A percentile compares a stretch with the other conserved stretches of the same genome.
Conservation (phyloP, 2,113 vertebrate species). For the Limnothrissa miodon region DNA sequence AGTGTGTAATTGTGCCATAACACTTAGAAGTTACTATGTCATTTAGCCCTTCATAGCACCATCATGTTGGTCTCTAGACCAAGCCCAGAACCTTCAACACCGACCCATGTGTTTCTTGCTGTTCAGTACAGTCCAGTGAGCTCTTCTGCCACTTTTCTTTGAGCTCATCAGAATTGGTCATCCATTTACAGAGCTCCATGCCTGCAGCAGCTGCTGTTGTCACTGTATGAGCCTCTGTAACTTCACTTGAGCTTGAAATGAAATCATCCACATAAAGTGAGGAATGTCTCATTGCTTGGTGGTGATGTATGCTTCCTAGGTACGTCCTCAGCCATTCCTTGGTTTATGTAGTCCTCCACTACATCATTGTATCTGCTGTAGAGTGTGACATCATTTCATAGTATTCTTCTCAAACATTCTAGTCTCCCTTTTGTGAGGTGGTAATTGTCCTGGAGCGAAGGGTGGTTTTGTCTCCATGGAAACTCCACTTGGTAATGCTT, state of each 20-base stretch:
- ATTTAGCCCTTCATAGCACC: too few relatives aligned
- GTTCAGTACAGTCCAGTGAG: not conserved
- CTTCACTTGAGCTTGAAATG: not conserved
- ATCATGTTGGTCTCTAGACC: not conserved
- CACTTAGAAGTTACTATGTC: too few relatives aligned
- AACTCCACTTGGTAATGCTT: conserved; percentile 4
- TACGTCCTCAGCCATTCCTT: conserved; percentile 32
- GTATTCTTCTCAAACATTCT: conserved; percentile 29
- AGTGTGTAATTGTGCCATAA: too few relatives aligned
- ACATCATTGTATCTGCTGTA: conserved; percentile 9
- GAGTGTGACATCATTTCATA: not conserved
- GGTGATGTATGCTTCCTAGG: not conserved
- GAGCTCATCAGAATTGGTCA: not conserved
- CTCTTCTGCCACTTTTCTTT: not conserved
- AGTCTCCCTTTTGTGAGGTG: conserved; percentile 28
- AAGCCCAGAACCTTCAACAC: not conserved
- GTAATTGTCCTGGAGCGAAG: conserved; percentile 23
- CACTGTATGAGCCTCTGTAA: not conserved
- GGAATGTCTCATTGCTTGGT: not conserved
- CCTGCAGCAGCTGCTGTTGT: not conserved
- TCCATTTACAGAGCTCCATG: conserved; percentile 19
- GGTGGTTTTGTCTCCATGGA: conserved; percentile 23
- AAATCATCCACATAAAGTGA: conserved; percentile 34
- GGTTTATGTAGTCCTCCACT: conserved; percentile 29
- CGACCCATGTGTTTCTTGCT: not conserved